Evolutionary conservation across 2,888 invertebrate genomes (phyloP), one percentile per base, ranked within the genome.

Genomic region (Apeira syringaria): DNA sequence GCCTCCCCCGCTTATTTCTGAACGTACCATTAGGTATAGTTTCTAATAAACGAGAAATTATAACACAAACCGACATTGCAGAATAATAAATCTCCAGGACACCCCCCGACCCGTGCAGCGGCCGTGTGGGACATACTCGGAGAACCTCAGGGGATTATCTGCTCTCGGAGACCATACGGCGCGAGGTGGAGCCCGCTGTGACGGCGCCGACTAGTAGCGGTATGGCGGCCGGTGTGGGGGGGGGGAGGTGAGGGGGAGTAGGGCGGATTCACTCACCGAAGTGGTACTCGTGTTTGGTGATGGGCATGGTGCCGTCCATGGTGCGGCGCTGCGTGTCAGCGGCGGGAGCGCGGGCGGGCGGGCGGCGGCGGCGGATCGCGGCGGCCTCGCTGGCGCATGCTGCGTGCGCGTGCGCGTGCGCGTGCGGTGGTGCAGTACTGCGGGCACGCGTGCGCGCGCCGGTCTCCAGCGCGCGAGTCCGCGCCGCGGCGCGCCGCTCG

Each of bases 201-300:
- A 0, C n/a, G 22, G 1, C 10, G 13, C 13, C n/a, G 7, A 12
- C 12, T n/a, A n/a, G 24, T 8, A 5, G 17, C 17, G 17, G 17
- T 17, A 5, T 6, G 20, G 4, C 2, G 7, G 20, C 20, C 5
- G 20, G 20, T 17, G 20, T 7, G 20, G 7, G 7, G 1, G 20
- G 7, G 7, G 20, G 7, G 6, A 7, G 20, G 2, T 17, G 20
- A 20, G 1, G 1, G 2, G 20, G 20, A 2, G 6, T 20, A 7
- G 20, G 20, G 15, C 15, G 15, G 31, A 6, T 7, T 29, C 25
- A 80, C 85, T 86, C 68, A 86, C 85, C 85, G 60, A 71, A 85
- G 47, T 71, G 80, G 65, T 84, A 85, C 47, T 85, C 83, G 59
- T 66, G 66, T 62, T 82, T 80, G 54, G 75, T 64, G 55, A 67